A percentile compares a stretch with the other conserved stretches of the same genome.
Evolutionary conservation across 1,140 invertebrate genomes (phyloP).

Genomic region (Drepana arcuata): DNA sequence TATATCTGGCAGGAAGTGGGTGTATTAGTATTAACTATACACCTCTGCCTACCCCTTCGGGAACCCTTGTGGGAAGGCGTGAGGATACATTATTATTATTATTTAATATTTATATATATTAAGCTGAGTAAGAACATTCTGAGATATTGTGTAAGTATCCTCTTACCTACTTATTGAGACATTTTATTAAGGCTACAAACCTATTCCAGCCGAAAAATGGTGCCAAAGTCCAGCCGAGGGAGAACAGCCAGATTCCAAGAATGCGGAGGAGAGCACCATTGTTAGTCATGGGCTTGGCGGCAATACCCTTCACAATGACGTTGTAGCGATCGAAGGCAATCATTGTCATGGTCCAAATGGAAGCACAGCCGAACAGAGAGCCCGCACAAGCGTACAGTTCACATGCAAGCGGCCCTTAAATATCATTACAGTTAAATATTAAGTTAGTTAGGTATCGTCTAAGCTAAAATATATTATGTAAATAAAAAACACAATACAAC

Average conservation of each 20-base stretch:
- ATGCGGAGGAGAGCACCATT: constrained; percentile 79
- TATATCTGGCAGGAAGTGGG: no score
- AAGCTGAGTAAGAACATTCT: no score
- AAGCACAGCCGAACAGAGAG: constrained; percentile 85
- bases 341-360: constrained; percentile 90
- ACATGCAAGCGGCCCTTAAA: constrained; percentile 82
- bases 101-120: no score
- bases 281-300: constrained; percentile 78
- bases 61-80: no score
- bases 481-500: no score
- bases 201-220: constrained; percentile 80
- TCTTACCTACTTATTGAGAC: no score
- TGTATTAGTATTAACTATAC: no score
- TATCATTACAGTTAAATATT: not conserved
- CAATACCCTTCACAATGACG: constrained; percentile 86
- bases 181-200: no score
- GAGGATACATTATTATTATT: no score
- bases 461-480: not conserved
- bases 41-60: no score
- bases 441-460: not conserved
- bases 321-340: constrained; percentile 91
- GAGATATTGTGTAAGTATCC: no score
- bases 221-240: constrained; percentile 78
- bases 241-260: constrained; percentile 79
- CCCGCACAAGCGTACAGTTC: constrained; percentile 86